Evolutionary conservation across 2,113 vertebrate species (phyloP), one percentile per base, ranked within the genome.

Genomic region (Lipotes vexillifer): DNA sequence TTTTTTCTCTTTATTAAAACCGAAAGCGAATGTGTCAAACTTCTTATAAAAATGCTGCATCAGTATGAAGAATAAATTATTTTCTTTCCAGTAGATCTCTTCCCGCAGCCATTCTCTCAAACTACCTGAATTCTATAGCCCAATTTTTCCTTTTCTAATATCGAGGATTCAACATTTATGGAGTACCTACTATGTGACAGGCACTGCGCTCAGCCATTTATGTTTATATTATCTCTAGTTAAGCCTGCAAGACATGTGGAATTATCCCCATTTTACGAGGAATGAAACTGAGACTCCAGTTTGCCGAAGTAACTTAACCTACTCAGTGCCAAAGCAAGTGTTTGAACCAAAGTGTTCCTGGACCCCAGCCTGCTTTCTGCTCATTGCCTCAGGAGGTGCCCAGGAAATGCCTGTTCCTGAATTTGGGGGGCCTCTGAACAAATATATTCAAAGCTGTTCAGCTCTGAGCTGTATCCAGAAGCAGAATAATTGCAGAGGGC

Each of bases 1-100:
- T 49, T 68, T 74, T 74, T 94, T 96, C 15, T 93, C 57, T 81
- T 93, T 81, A 83, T 65, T 68, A 84, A 88, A 75, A 82, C 38
- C 1, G 8, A 91, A 96, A 78, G 13, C 25, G 15, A 49, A 57
- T 63, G 55, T 94, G 94, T 77, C 46, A 66, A 31, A 38, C 20
- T 57, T 74, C 55, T 94, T 69, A 82, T 69, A 41, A 61, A 96
- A 87, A 96, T 63, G 9, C 21, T 36, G 49, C 72, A 27, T 89
- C 33, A 49, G 11, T 86, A 38, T 87, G 71, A 27, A 29, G 78
- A 86, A 80, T 21, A 36, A 46, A 52, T 92, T 25, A 63, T 90
- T 82, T 59, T 80, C 88, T 93, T 97, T 87, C 72, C 29, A 13
- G 46, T 44, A n/a, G 44, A 63, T 38, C 6, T 80, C 23, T 85